Conservation (phyloP, 2,113 vertebrate genomes). For the Phaethon lepturus region DNA sequence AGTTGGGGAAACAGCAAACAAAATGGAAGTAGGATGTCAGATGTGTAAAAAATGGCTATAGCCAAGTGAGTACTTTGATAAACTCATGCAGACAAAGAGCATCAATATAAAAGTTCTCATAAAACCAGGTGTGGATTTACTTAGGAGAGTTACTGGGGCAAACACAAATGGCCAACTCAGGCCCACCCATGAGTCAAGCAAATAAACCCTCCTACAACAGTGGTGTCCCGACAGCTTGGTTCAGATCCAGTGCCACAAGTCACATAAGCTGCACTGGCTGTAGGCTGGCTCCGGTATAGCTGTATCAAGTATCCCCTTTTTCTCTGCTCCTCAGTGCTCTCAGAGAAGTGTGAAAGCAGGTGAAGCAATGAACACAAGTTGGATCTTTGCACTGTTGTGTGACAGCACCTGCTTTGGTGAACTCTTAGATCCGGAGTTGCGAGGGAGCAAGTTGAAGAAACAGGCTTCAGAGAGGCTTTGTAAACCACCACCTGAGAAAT, state of each 20-base stretch:
- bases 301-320: not conserved
- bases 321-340: not conserved
- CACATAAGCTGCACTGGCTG: not conserved
- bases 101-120: not conserved
- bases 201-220: not conserved
- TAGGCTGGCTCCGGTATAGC: not conserved
- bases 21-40: not conserved
- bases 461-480: not conserved
- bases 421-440: fast-evolving
- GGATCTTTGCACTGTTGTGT: not conserved
- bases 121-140: not conserved
- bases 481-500: not conserved
- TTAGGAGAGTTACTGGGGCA: not conserved
- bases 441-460: not conserved
- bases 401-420: not conserved
- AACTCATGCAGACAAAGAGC: not conserved
- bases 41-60: not conserved
- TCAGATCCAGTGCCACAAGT: not conserved
- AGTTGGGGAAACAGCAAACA: not conserved
- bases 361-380: not conserved
- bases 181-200: not conserved
- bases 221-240: not conserved
- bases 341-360: not conserved
- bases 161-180: not conserved
- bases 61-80: not conserved